phyloP scores from a whole-genome alignment of 1,140 invertebrate species.

The Drosophila azteca region DNA sequence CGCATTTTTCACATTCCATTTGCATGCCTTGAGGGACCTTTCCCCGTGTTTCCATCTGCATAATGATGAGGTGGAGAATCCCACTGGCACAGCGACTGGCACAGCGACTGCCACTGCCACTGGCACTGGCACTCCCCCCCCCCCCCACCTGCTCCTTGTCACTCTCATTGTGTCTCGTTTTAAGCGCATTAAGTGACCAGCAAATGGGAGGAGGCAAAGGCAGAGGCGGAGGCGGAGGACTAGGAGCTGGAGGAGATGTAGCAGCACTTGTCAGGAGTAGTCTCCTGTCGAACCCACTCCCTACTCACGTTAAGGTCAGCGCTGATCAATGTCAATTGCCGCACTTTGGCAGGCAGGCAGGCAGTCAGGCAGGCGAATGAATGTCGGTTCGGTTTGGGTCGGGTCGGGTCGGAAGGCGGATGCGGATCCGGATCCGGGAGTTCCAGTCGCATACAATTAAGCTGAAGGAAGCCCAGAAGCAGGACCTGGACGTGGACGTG shows the following conservation, averaged over 20 bases:
- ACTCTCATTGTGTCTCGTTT: conserved; percentile 47
- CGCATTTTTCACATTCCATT: conserved; percentile 67
- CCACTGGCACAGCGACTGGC: neutral
- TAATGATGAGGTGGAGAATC: conserved; percentile 51
- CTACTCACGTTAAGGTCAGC: conserved; percentile 48
- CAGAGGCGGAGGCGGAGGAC: neutral
- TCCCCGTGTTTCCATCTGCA: conserved; percentile 59
- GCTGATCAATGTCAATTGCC: conserved; percentile 70
- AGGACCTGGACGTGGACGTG: neutral
- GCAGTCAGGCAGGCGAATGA: neutral
- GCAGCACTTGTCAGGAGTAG: conserved; percentile 6
- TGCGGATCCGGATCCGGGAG: conserved; percentile 8
- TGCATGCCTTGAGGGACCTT: conserved; percentile 58
- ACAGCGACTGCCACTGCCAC: neutral
- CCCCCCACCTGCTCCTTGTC: conserved; percentile 1
- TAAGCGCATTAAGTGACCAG: conserved; percentile 66
- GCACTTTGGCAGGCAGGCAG: conserved; percentile 26
- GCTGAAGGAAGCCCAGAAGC: conserved; percentile 11
- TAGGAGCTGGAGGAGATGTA: neutral
- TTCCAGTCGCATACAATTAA: conserved; percentile 52
- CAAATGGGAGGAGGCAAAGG: too few relatives aligned
- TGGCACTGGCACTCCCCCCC: too few relatives aligned
- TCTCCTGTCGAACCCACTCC: neutral
- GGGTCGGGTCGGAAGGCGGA: neutral
- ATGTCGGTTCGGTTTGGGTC: neutral